Percentiles rank a stretch among this genome's conserved stretches.
Conservation (phyloP, 1,140 invertebrate species). For the Procambarus virginalis region DNA sequence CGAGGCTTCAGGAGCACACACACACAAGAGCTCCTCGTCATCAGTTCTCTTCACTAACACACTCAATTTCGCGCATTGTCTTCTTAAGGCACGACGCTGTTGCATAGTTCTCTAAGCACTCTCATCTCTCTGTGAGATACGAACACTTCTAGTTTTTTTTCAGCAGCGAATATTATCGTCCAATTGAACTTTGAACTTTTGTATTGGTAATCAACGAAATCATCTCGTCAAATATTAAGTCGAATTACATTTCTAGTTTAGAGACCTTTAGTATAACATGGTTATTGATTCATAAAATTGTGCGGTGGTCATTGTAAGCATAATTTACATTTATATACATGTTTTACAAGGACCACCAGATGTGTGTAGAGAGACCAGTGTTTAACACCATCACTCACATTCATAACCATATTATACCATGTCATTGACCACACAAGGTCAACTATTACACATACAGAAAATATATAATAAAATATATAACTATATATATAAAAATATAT, state of each 20-base stretch:
- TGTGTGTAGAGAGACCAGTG: not conserved
- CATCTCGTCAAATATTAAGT: not conserved
- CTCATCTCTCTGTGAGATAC: not conserved
- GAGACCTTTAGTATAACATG: conserved; percentile 2
- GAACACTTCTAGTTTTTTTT: not conserved
- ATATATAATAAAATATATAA: no score
- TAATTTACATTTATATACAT: conserved; percentile 15
- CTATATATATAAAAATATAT: no score
- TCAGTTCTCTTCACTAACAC: not conserved
- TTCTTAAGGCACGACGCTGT: not conserved
- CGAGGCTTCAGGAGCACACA: not conserved
- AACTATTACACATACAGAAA: no score
- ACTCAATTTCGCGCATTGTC: not conserved
- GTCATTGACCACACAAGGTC: not conserved
- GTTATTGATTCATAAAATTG: conserved; percentile 5
- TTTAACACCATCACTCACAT: not conserved
- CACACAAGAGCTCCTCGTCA: no score
- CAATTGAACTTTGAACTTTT: not conserved
- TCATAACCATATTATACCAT: conserved; percentile 12
- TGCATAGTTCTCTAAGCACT: not conserved
- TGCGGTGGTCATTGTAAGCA: not conserved
- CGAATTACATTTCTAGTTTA: not conserved
- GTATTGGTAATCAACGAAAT: not conserved
- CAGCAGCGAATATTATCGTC: not conserved
- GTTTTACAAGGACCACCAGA: not conserved